Conservation (phyloP, 2,888 invertebrate genomes). For the Lypha dubia region DNA sequence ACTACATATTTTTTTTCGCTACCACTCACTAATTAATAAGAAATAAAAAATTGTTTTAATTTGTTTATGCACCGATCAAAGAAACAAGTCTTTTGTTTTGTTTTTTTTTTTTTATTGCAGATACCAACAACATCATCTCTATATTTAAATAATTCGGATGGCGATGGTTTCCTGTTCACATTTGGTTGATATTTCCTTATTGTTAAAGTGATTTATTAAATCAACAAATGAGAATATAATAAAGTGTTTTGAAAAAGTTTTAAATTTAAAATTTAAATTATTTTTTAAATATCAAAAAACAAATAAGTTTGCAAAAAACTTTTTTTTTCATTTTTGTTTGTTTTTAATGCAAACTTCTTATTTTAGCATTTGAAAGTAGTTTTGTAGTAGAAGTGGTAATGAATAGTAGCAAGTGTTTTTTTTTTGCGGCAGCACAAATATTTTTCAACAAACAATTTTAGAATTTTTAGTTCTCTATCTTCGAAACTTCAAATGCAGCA, state of each 20-base stretch:
- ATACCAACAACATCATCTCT: background rate
- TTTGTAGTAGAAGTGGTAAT: too few relatives aligned
- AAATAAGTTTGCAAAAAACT: background rate
- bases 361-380: too few relatives aligned
- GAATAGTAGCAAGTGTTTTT: too few relatives aligned
- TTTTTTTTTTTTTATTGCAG: constrained; percentile 12
- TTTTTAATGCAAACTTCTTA: too few relatives aligned
- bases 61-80: background rate
- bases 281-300: background rate
- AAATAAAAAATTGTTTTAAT: background rate
- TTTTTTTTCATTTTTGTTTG: background rate
- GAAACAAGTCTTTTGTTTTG: constrained; percentile 26
- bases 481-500: too few relatives aligned
- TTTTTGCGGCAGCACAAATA: too few relatives aligned
- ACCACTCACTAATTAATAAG: background rate
- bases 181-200: constrained; percentile 52
- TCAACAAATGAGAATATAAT: background rate
- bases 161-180: constrained; percentile 51
- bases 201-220: constrained; percentile 43
- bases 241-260: background rate
- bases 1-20: background rate
- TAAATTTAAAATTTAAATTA: background rate
- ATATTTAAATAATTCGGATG: constrained; percentile 21
- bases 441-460: too few relatives aligned
- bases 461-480: too few relatives aligned